These are phyloP conservation scores for Idaea straminata DNA, from an alignment of 2,888 invertebrate species.

Conservation along the genomic window DNA sequence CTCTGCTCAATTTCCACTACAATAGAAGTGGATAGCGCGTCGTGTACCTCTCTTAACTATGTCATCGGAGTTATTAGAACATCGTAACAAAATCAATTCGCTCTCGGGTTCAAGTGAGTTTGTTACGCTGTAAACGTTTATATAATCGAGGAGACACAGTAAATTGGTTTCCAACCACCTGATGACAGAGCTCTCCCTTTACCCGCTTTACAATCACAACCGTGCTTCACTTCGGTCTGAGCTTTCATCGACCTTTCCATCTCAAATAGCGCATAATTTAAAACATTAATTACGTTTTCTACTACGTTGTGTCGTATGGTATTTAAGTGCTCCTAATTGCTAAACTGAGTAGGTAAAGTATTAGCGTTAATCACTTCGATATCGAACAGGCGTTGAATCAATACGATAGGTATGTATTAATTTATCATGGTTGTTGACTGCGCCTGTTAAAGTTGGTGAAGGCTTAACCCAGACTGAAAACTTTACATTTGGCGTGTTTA, in stretches of 20 bases:
- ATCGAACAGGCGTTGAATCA: slow-evolving; percentile 14
- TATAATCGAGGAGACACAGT: slow-evolving; percentile 40
- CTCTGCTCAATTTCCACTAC: slow-evolving; percentile 33
- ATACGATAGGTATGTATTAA: neutral
- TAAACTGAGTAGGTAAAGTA: slow-evolving; percentile 10
- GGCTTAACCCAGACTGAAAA: slow-evolving; percentile 18
- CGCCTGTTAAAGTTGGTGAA: slow-evolving; percentile 10
- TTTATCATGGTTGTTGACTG: neutral
- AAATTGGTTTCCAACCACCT: slow-evolving; percentile 42
- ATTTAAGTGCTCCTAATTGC: slow-evolving; percentile 9
- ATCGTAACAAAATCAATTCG: slow-evolving; percentile 37
- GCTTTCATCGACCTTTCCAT: slow-evolving; percentile 20
- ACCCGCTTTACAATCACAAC: slow-evolving; percentile 13
- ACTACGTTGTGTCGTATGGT: neutral
- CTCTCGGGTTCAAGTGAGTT: slow-evolving; percentile 36
- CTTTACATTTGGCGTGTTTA: slow-evolving; percentile 20
- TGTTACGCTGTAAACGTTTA: slow-evolving; percentile 27
- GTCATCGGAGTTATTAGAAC: slow-evolving; percentile 29
- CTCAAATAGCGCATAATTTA: slow-evolving; percentile 12
- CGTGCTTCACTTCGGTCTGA: slow-evolving; percentile 22
- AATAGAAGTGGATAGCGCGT: slow-evolving; percentile 17
- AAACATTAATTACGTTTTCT: slow-evolving; percentile 15
- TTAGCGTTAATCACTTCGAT: slow-evolving; percentile 15
- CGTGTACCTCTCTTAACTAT: slow-evolving; percentile 27
- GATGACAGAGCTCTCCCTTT: slow-evolving; percentile 32